Conservation (phyloP, 2,888 invertebrate species). For the Leuctra nigra region DNA sequence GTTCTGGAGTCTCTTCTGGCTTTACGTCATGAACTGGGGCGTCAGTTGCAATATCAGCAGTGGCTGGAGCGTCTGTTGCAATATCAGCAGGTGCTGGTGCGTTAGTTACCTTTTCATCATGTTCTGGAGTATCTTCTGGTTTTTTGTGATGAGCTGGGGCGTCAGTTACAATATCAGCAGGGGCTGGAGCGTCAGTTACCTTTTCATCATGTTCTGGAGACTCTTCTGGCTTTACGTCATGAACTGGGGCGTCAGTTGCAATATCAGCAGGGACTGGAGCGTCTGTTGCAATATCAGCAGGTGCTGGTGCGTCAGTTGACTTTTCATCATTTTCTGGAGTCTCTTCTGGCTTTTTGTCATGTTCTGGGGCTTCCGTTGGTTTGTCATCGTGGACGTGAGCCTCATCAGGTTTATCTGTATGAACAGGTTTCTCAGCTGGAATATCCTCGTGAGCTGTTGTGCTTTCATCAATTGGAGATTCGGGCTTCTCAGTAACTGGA, state of each 20-base stretch:
- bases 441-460: constrained; percentile 13
- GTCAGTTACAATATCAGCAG: background rate
- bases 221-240: background rate
- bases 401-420: constrained; percentile 16
- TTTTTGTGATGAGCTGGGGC: background rate
- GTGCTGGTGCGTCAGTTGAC: no score
- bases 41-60: background rate
- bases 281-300: background rate
- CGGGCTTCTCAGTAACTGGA: background rate
- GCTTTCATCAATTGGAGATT: background rate
- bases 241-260: constrained; percentile 14
- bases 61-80: no score
- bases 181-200: constrained; percentile 27
- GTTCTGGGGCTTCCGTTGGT: background rate
- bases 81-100: no score
- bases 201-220: constrained; percentile 8
- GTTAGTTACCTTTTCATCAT: constrained; percentile 23
- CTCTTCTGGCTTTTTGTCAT: background rate
- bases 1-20: constrained; percentile 10
- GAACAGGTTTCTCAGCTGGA: constrained; percentile 5
- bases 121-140: constrained; percentile 20
- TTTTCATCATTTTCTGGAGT: background rate
- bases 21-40: background rate
- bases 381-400: background rate
- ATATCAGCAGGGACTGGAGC: constrained; percentile 23